Evolutionary conservation across 2,888 invertebrate species (phyloP).

Genomic region (Tinea trinotella): DNA sequence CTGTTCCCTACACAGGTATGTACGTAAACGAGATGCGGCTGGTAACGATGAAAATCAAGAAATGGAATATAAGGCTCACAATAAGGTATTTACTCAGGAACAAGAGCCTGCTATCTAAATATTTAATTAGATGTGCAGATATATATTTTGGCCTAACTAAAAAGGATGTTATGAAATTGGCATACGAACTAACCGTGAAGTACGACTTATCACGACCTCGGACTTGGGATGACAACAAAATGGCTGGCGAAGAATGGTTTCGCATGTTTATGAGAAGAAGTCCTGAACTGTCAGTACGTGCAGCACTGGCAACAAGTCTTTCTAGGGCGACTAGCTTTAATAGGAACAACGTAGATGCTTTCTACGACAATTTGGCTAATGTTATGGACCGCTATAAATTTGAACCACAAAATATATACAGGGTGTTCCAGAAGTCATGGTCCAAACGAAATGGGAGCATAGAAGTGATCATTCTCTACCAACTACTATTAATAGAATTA

Average conservation of each 20-base stretch:
- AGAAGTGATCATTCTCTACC: no score
- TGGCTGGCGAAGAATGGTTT: slow-evolving; percentile 23
- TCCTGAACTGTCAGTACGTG: slow-evolving; percentile 25
- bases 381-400: slow-evolving; percentile 26
- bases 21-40: slow-evolving; percentile 15
- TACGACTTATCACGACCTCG: slow-evolving; percentile 20
- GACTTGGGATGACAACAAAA: slow-evolving; percentile 14
- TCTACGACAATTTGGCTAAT: slow-evolving; percentile 26
- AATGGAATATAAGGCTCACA: slow-evolving; percentile 15
- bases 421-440: no score
- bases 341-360: slow-evolving; percentile 25
- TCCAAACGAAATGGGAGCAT: no score
- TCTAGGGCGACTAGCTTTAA: slow-evolving; percentile 27
- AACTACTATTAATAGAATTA: no score
- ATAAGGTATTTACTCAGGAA: slow-evolving; percentile 3
- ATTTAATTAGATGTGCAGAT: slow-evolving; percentile 21
- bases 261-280: slow-evolving; percentile 27
- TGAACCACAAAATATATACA: slow-evolving; percentile 21
- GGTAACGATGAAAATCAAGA: slow-evolving; percentile 14
- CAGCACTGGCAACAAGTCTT: slow-evolving; percentile 25
- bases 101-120: slow-evolving; percentile 21
- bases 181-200: slow-evolving; percentile 20
- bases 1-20: slow-evolving; percentile 23
- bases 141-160: slow-evolving; percentile 22
- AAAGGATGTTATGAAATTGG: slow-evolving; percentile 22